These are phyloP conservation scores for Subacronicta megacephala DNA, from an alignment of 2,888 invertebrate species.

Conservation along the genomic window DNA sequence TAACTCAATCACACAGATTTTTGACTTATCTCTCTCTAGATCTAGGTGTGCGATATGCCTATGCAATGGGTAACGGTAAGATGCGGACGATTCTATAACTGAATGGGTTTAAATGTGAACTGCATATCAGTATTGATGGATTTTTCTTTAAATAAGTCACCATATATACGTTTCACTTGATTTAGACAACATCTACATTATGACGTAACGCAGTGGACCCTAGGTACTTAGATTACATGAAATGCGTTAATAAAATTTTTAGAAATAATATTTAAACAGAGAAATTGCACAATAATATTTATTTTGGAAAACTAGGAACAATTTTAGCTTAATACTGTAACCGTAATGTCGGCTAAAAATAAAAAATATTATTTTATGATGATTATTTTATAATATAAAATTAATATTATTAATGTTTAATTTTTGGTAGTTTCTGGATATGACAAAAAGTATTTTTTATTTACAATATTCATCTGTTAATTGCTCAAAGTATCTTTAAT, in stretches of 20 bases:
- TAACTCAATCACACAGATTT: no score
- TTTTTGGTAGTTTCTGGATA: no score
- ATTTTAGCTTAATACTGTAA: constrained; percentile 36
- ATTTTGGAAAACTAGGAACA: constrained; percentile 48
- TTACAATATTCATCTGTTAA: constrained; percentile 37
- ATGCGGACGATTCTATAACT: no score
- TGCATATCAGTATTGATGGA: constrained; percentile 17
- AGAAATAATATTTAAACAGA: constrained; percentile 38
- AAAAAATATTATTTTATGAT: background rate
- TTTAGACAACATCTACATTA: constrained; percentile 68
- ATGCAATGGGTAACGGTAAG: no score
- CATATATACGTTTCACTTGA: constrained; percentile 58
- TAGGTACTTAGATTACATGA: constrained; percentile 68
- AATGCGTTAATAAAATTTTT: constrained; percentile 40
- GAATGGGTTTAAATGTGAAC: background rate
- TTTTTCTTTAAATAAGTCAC: constrained; percentile 16
- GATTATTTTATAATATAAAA: no score
- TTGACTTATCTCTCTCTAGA: no score
- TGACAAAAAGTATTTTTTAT: constrained; percentile 10
- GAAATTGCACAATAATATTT: constrained; percentile 44
- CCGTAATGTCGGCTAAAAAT: constrained; percentile 40
- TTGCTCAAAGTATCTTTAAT: constrained; percentile 26
- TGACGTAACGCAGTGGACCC: constrained; percentile 72
- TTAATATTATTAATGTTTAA: no score
- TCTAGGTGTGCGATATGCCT: no score